Base-by-base conservation (phyloP, 2,797 vertebrate species). In the Dromococcyx pavoninus region DNA sequence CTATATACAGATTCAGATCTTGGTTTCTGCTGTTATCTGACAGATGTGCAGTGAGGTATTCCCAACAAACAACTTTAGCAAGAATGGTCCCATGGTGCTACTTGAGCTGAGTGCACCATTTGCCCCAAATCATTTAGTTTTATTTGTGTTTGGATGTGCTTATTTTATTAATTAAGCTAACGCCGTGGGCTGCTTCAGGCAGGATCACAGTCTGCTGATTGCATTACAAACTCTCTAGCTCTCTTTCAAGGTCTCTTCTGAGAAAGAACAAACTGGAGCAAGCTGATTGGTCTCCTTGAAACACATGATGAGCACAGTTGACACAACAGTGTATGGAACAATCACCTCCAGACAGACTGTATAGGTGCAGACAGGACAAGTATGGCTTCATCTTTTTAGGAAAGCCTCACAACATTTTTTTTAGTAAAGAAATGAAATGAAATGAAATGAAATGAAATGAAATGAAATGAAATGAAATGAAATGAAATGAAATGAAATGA, bases 251-350 rank as follows among this genome's bases (percentile, higher is more conserved):
- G 14, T 78, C 27, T 65, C 30, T 74, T 72, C 33, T 53, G 54
- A 71, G 44, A 60, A 53, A 89, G 5, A 74, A 21, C 6, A 57
- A 44, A 19, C 10, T 8, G n/a, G 11, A 92, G 10, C 48, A 79
- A 88, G 24, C 7, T 60, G 30, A 76, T 22, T 13, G 32, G 3
- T 46, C 50, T 51, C n/a, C 27, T 80, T 44, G 53, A 83, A 86
- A 51, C 4, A 13, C 6, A 19, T 5, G 17, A 76, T 87, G n/a
- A 39, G 48, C 15, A 46, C 43, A 64, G 54, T 0, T 77, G 48
- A 25, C 53, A 43, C 0, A 1, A 8, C 17, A 66, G 12, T 3
- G 0, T 33, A 25, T 17, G 19, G 23, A 57, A 77, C 32, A 10
- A 84, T 22, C 54, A 61, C 25, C 14, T 75, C 30, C 27, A 39